These are phyloP conservation scores for Galago senegalensis DNA, from an alignment of 2,797 vertebrate genomes.

Conservation along the genomic window DNA sequence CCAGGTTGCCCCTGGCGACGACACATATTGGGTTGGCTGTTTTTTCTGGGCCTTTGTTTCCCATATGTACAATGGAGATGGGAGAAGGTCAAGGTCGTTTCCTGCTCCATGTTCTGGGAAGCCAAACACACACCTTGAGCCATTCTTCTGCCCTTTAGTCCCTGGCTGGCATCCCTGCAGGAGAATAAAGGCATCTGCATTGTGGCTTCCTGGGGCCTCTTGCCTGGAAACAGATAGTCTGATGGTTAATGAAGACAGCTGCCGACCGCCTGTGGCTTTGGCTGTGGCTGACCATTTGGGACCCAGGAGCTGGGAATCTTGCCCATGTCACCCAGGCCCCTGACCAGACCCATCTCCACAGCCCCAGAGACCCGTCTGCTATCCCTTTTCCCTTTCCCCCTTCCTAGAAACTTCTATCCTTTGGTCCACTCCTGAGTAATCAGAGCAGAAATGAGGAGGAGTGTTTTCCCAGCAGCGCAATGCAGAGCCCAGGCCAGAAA, in stretches of 20 bases:
- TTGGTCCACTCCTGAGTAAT: background rate
- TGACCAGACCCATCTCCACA: background rate
- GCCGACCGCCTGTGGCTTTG: background rate
- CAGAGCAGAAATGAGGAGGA: background rate
- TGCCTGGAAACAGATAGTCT: background rate
- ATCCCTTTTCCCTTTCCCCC: background rate
- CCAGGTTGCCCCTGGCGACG: slow-evolving; percentile 73
- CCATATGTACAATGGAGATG: background rate
- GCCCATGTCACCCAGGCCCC: background rate
- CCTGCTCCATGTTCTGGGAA: slow-evolving; percentile 6
- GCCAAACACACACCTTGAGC: background rate
- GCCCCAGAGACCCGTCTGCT: background rate
- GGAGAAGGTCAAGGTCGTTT: slow-evolving; percentile 64
- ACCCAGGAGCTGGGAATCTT: background rate
- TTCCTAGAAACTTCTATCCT: background rate
- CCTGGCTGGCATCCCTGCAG: background rate
- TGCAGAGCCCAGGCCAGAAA: background rate
- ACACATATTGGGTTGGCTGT: slow-evolving; percentile 51
- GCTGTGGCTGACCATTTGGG: background rate
- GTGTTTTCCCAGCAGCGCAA: background rate
- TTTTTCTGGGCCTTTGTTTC: slow-evolving; percentile 64
- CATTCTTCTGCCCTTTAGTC: background rate
- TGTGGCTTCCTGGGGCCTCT: slow-evolving; percentile 8
- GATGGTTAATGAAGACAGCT: background rate
- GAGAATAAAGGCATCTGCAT: slow-evolving; percentile 10